phyloP scores from a whole-genome alignment of 2,113 vertebrate genomes.

The Prunella fulvescens region DNA sequence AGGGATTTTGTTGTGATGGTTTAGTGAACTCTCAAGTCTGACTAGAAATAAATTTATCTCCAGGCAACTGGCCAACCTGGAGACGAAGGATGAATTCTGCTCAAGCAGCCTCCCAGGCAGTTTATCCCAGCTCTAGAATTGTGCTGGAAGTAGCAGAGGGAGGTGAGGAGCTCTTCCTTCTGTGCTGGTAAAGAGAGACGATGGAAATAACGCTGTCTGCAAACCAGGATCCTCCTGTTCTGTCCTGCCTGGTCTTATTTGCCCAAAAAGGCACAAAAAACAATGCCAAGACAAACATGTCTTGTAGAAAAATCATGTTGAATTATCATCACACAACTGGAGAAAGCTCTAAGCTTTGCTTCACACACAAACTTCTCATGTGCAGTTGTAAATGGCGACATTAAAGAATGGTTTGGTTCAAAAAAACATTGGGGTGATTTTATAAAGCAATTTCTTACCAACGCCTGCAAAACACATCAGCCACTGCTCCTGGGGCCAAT shows the following conservation, averaged over 20 bases:
- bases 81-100: neutral
- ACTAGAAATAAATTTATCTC: conserved; percentile 16
- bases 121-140: neutral
- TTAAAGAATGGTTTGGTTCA: neutral
- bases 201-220: neutral
- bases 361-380: neutral
- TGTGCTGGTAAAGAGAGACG: neutral
- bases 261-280: neutral
- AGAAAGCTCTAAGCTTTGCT: neutral
- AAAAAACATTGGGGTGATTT: neutral
- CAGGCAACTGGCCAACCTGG: neutral
- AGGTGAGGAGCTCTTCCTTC: neutral
- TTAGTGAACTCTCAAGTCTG: neutral
- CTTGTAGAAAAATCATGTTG: neutral
- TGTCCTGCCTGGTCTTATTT: neutral
- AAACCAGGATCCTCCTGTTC: neutral
- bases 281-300: accelerated
- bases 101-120: neutral
- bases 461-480: neutral
- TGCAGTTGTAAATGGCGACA: neutral
- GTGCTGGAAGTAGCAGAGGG: neutral
- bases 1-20: neutral
- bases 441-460: neutral
- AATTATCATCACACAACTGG: neutral
- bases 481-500: neutral